Evolutionary conservation across 2,113 vertebrate genomes (phyloP), one percentile per base, ranked within the genome.

Genomic region (Xiphophorus couchianus): DNA sequence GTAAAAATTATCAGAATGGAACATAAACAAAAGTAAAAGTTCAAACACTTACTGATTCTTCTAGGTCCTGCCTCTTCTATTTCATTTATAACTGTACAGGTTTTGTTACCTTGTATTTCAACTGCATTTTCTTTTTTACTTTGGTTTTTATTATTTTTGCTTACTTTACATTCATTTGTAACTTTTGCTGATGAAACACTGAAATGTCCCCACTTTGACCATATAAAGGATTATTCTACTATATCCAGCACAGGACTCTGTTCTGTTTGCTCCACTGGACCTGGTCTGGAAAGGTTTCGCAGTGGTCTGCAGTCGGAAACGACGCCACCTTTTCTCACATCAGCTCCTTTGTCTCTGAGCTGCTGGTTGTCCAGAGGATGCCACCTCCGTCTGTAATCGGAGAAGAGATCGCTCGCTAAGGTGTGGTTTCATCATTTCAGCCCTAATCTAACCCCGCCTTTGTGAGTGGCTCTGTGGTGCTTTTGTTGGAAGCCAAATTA

Each of bases 401-500:
- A 42, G 69, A 22, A 62, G 30, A 6, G 33, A 68, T 73, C 29
- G 15, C 67, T 44, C 73, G 51, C 5, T 67, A 37, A 82, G 83
- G 79, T 83, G 83, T 82, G 84, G 84, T 42, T 60, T 19, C 70
- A 54, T 37, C 33, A 37, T 63, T 44, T 44, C 42, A 44, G 58
- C 68, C 71, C 60, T 74, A 67, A 69, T 82, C 65, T 29, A 64
- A 39, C 60, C 79, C 39, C 44, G 58, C 54, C 10, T 62, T 62
- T 30, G 37, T 85, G 74, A 89, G 86, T 80, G 66, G 76, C 0
- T 58, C 69, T 22, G 66, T 15, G 69, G 39, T 27, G 51, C 85
- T 76, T 83, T 90, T 89, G 85, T 91, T 77, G 48, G 76, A 29
- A 44, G 14, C 76, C 61, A 80, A 84, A 82, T 89, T 72, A 86